phyloP scores from a whole-genome alignment of 2,113 vertebrate species.

The Mormyrus lacerda region DNA sequence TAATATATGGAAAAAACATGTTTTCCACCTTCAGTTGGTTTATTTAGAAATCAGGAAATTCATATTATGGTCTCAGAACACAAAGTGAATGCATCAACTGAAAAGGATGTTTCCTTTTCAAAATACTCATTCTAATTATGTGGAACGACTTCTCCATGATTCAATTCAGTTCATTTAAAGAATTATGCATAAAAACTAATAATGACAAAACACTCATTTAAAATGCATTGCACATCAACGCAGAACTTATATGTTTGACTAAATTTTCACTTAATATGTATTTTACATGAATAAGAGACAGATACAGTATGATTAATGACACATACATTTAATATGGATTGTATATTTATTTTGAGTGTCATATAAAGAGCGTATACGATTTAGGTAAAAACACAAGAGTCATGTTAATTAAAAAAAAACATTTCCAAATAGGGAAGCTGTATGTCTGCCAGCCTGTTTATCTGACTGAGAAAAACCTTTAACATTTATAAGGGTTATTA shows the following conservation, averaged over 20 bases:
- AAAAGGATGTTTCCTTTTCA: background rate
- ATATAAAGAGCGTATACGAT: background rate
- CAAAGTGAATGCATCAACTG: background rate
- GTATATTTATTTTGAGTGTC: background rate
- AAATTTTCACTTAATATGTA: background rate
- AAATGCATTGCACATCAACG: background rate
- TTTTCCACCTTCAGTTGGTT: background rate
- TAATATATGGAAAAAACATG: background rate
- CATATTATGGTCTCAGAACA: background rate
- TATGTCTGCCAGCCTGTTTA: background rate
- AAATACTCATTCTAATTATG: background rate
- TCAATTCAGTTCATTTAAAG: background rate
- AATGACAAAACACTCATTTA: background rate
- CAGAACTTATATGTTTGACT: background rate
- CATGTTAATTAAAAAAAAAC: background rate
- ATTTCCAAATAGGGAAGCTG: background rate
- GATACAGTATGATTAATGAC: background rate
- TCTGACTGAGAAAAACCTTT: background rate
- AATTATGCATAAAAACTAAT: background rate
- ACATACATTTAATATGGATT: background rate
- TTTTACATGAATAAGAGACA: background rate
- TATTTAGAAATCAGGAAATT: background rate
- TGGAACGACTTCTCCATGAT: background rate
- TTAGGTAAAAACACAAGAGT: background rate
- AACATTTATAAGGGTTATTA: background rate